Conservation (phyloP, 2,888 invertebrate genomes). For the Aleiodes testaceus region DNA sequence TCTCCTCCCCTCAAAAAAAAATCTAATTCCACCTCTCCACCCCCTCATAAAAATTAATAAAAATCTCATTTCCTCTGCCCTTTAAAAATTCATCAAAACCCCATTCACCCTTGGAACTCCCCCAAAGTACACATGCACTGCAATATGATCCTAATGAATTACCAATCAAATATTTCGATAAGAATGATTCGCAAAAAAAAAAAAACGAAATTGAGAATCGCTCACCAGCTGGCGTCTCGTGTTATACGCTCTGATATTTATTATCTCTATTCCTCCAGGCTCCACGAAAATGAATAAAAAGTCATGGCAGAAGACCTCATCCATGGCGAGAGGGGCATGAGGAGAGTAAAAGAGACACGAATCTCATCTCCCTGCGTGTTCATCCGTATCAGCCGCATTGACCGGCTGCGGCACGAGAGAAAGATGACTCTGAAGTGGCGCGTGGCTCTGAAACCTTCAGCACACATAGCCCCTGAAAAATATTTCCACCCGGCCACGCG, state of each 20-base stretch:
- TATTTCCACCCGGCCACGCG: slow-evolving; percentile 24
- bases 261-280: slow-evolving; percentile 35
- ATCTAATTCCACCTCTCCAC: neutral
- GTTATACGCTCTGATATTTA: slow-evolving; percentile 34
- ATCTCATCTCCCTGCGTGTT: slow-evolving; percentile 12
- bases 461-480: slow-evolving; percentile 6
- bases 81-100: neutral
- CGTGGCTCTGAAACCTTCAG: slow-evolving; percentile 28
- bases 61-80: neutral
- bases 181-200: too few species aligned
- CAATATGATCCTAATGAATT: slow-evolving; percentile 18
- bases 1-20: neutral
- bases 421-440: slow-evolving; percentile 38
- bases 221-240: slow-evolving; percentile 38
- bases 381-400: slow-evolving; percentile 20
- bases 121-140: neutral
- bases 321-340: neutral
- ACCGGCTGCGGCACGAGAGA: slow-evolving; percentile 36
- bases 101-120: neutral
- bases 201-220: slow-evolving; percentile 17
- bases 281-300: neutral
- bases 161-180: slow-evolving; percentile 16
- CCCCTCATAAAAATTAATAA: slow-evolving; percentile 4
- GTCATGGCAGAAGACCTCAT: slow-evolving; percentile 11
- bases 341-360: neutral